Evolutionary conservation across 2,113 vertebrate species (phyloP).

Genomic region (Oceanites oceanicus): DNA sequence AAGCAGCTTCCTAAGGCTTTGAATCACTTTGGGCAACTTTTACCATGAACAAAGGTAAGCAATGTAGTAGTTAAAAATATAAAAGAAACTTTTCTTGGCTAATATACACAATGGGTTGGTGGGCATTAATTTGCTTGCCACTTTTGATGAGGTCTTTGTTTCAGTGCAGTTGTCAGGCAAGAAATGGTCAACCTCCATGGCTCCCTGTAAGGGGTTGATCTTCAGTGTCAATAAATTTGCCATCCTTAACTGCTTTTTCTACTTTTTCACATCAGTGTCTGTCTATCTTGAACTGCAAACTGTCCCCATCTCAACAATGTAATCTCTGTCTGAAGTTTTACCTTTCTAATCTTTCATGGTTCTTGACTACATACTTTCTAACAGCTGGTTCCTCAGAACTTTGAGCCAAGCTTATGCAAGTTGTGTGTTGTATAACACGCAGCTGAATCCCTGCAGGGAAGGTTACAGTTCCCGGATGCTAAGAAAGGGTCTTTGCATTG

Average conservation of each 20-base stretch:
- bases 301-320: background rate
- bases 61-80: background rate
- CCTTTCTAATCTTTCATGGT: background rate
- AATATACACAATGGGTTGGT: background rate
- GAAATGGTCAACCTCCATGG: background rate
- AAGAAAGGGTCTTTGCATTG: background rate
- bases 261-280: background rate
- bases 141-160: background rate
- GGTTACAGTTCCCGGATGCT: background rate
- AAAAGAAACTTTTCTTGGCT: background rate
- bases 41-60: background rate
- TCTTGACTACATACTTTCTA: background rate
- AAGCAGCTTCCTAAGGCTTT: background rate
- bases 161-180: background rate
- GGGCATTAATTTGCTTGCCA: background rate
- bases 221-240: background rate
- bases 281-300: background rate
- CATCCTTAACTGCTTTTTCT: background rate
- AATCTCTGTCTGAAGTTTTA: background rate
- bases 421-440: rapidly evolving
- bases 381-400: background rate
- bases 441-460: background rate
- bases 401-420: background rate
- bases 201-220: background rate
- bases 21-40: background rate